Conservation (phyloP, 2,888 invertebrate genomes). For the Coenonympha glycerion region DNA sequence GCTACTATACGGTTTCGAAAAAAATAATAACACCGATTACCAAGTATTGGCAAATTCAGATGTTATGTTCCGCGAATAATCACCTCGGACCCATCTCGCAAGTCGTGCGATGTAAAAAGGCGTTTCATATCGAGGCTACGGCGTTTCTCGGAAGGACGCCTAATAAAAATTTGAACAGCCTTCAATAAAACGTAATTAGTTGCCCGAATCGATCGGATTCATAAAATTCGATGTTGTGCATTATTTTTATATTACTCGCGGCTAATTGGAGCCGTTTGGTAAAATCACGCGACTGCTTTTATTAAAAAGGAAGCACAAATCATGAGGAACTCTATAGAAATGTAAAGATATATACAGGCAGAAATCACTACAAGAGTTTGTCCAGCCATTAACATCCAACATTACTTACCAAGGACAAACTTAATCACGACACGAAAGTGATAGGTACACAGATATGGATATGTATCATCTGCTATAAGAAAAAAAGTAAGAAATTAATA, state of each 20-base stretch:
- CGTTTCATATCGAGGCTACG: slow-evolving; percentile 18
- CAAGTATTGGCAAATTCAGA: slow-evolving; percentile 29
- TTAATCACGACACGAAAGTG: too few species aligned
- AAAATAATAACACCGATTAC: slow-evolving; percentile 14
- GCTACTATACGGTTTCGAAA: slow-evolving; percentile 9
- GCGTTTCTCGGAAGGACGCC: slow-evolving; percentile 29
- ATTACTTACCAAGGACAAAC: too few species aligned
- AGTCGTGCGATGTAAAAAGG: slow-evolving; percentile 17
- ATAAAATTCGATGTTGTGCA: slow-evolving; percentile 1
- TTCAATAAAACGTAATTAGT: slow-evolving; percentile 27
- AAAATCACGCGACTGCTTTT: background rate
- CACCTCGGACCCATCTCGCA: slow-evolving; percentile 26
- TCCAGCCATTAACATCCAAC: too few species aligned
- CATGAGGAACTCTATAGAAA: too few species aligned
- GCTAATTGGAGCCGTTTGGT: background rate
- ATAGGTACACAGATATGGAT: too few species aligned
- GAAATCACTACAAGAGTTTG: too few species aligned
- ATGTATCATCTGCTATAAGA: too few species aligned
- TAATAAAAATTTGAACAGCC: slow-evolving; percentile 27
- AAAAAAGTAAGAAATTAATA: too few species aligned
- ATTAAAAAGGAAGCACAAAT: too few species aligned
- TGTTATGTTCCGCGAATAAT: slow-evolving; percentile 36
- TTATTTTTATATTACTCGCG: slow-evolving; percentile 3
- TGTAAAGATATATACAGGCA: too few species aligned
- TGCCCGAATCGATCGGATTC: slow-evolving; percentile 15